Percentiles rank a stretch among this genome's conserved stretches.
phyloP scores from a whole-genome alignment of 2,113 vertebrate genomes.

The Rutilus rutilus region DNA sequence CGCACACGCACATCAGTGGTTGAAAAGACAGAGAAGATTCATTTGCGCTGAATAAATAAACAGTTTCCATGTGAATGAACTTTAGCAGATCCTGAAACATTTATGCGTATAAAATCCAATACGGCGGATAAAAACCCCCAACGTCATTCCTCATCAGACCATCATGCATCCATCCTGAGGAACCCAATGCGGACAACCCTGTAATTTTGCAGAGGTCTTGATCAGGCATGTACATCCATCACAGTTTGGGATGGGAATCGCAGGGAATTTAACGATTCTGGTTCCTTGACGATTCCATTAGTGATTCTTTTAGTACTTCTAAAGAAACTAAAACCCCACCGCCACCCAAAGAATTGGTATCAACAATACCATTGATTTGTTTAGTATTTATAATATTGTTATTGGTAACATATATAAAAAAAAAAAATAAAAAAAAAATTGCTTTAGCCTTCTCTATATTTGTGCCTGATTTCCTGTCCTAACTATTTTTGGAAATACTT shows the following conservation, averaged over 20 bases:
- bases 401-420: not conserved
- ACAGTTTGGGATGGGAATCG: constrained; percentile 1
- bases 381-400: too few relatives aligned
- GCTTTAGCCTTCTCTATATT: not conserved
- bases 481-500: not conserved
- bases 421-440: not conserved
- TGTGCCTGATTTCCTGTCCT: not conserved
- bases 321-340: not conserved
- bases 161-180: not conserved
- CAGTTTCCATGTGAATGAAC: constrained; percentile 47
- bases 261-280: constrained; percentile 1
- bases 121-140: not conserved
- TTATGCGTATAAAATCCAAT: constrained; percentile 39
- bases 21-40: constrained; percentile 37
- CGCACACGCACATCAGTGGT: not conserved
- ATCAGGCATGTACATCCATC: not conserved
- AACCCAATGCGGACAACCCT: constrained; percentile 1
- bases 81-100: constrained; percentile 45
- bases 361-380: not conserved
- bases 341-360: not conserved
- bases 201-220: not conserved
- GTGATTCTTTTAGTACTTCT: constrained; percentile 14
- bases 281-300: constrained; percentile 13
- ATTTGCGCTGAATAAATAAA: constrained; percentile 57
- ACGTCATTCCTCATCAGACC: constrained; percentile 27